Evolutionary conservation across 2,113 vertebrate species (phyloP), one percentile per base, ranked within the genome.

Genomic region (Neodontobutis hainanensis): DNA sequence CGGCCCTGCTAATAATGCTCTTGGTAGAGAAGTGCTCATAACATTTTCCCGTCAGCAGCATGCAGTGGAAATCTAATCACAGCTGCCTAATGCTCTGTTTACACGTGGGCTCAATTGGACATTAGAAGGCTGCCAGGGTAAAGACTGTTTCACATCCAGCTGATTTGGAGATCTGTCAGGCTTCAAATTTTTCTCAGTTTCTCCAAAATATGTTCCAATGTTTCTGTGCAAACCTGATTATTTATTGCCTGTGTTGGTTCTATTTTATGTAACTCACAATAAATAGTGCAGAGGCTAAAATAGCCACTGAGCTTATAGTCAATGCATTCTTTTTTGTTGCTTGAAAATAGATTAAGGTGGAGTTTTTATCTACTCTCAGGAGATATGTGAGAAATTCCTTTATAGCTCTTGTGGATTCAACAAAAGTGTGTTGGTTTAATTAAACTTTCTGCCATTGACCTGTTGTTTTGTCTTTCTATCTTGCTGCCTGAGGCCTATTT

Each of bases 391-490:
- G 58, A 15, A 52, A 15, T 34, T 38, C 2, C 44, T 16, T 15
- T 32, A 34, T 35, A 19, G 32, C n/a, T 34, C 47, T 35, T 43
- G 40, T 49, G 27, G 45, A 11, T 50, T 36, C 15, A 72, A 42
- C 57, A 73, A 53, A 64, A 49, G 49, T 46, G 38, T 15, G 11
- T 65, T 32, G 16, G 32, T 46, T 61, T 27, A 66, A 79, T 79
- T 40, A 70, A 66, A 74, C 61, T 57, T 38, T 34, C 19, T 50
- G 15, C 4, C 36, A 45, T 6, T 71, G 58, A 75, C 68, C 68
- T 53, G 55, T 53, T 56, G 60, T 42, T 69, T 68, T 66, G 56
- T 71, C 47, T 60, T 52, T 68, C 44, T 59, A n/a, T 65, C n/a
- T 51, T 72, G 36, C 60, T 60, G 59, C 65, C 43, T 59, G 12